Evolutionary conservation across 1,140 invertebrate species (phyloP), one percentile per base, ranked within the genome.

Genomic region (Wiebesia pumilae): DNA sequence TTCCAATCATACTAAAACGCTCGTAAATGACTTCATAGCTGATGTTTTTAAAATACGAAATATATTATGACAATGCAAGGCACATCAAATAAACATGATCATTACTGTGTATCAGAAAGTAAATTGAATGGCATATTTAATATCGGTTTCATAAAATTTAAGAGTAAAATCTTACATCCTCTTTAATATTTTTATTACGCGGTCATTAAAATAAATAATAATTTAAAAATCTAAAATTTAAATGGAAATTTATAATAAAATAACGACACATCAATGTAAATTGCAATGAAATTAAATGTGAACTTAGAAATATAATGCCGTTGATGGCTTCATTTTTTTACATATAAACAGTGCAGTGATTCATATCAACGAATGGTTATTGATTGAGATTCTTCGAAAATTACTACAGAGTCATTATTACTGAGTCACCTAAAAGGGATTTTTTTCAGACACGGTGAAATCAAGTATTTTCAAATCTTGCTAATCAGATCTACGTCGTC

Each of bases 1-100:
- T 54, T 77, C 77, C 54, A 78, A 78, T 78, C 73, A 9, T 51
- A 47, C 54, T 67, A 78, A 77, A 78, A 75, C 14, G 35, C 43
- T 65, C 51, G 69, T 62, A 84, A 84, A 84, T 14, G 69, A 71
- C 43, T 84, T 84, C 62, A 62, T 84, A 43, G 33, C 9, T 24
- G 51, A n/a, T 73, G 71, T 77, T 62, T 77, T 84, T 65, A 84
- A 58, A 77, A 47, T 67, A 27, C 33, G 10, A 58, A 83, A 71
- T 38, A 47, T 27, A 0, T 47, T 43, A 51, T 62, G 33, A 62
- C 51, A 62, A 38, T 62, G 27, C 35, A 51, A 83, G 24, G 51
- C 21, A n/a, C 33, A 47, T 35, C 1, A 40, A 81, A 47, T 21
- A 65, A 21, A 30, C 47, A 33, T 43, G 7, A 80, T 54, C 51